Conservation (phyloP, 2,888 invertebrate genomes). For the Phasia obesa region DNA sequence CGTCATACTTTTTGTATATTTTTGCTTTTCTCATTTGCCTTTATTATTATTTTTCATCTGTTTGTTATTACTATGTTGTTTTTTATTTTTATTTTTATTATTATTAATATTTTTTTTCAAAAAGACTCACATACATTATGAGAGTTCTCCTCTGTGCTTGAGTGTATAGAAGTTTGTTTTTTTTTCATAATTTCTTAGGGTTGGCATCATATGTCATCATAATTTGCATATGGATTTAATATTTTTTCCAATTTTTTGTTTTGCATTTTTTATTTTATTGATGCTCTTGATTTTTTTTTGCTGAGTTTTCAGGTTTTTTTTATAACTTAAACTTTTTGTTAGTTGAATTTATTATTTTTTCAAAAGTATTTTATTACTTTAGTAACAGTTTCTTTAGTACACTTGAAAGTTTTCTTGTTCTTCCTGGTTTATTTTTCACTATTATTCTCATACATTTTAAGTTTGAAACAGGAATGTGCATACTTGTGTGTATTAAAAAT, state of each 20-base stretch:
- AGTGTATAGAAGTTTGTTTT: conserved; percentile 9
- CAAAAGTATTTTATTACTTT: conserved; percentile 68
- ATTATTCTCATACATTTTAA: conserved; percentile 18
- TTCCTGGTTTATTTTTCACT: conserved; percentile 12
- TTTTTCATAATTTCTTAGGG: conserved; percentile 46
- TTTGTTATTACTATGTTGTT: conserved; percentile 51
- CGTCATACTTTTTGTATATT: conserved; percentile 30
- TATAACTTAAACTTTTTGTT: conserved; percentile 29
- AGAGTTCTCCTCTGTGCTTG: not conserved
- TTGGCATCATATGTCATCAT: conserved; percentile 71
- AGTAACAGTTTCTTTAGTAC: conserved; percentile 63
- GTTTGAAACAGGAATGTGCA: not conserved
- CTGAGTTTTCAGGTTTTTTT: conserved; percentile 45
- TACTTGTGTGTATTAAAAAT: conserved; percentile 1
- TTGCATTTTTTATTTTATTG: not conserved
- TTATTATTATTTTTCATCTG: conserved; percentile 57
- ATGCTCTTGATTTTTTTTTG: conserved; percentile 25
- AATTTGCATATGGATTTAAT: conserved; percentile 60
- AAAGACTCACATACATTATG: not conserved
- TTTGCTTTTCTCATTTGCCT: conserved; percentile 14
- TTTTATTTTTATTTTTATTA: conserved; percentile 44
- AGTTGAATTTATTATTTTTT: conserved; percentile 66
- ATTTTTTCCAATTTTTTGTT: conserved; percentile 6
- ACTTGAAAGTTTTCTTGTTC: conserved; percentile 52
- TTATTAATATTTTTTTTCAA: not conserved